A percentile compares a stretch with the other conserved stretches of the same genome.
These are phyloP conservation scores for Sturnus vulgaris DNA, from an alignment of 2,113 vertebrate genomes.

Conservation along the genomic window DNA sequence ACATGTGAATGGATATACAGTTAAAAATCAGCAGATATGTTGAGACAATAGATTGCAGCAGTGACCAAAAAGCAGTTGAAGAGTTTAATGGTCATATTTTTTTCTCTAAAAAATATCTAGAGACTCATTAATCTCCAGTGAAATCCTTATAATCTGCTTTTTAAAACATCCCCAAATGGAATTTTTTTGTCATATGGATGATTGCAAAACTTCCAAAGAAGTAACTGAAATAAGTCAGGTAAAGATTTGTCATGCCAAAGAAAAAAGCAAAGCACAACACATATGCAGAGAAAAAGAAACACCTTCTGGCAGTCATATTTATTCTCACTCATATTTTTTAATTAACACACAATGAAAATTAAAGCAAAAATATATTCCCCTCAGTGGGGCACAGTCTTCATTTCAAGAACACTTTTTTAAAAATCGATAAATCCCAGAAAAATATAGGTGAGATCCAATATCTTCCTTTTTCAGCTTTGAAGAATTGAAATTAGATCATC, in stretches of 20 bases:
- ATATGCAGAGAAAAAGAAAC: background rate
- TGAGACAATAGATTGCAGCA: background rate
- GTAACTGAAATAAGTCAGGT: background rate
- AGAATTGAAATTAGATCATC: background rate
- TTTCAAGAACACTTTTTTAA: background rate
- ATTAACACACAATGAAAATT: background rate
- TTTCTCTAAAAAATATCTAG: background rate
- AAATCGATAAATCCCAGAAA: background rate
- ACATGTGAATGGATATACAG: background rate
- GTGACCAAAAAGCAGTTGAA: background rate
- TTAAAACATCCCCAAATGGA: background rate
- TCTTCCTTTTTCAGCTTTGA: background rate
- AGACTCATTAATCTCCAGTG: background rate
- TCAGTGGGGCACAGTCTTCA: background rate
- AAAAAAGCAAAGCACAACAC: background rate
- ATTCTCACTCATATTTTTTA: background rate
- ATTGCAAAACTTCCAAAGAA: background rate
- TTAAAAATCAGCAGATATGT: background rate
- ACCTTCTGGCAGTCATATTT: background rate
- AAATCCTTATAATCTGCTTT: background rate
- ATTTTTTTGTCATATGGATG: background rate
- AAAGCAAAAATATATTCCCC: background rate
- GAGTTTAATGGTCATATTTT: background rate
- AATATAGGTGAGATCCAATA: background rate
- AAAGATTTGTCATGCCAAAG: background rate